These are phyloP conservation scores for Euclidia mi DNA, from an alignment of 2,888 invertebrate species.

Conservation along the genomic window DNA sequence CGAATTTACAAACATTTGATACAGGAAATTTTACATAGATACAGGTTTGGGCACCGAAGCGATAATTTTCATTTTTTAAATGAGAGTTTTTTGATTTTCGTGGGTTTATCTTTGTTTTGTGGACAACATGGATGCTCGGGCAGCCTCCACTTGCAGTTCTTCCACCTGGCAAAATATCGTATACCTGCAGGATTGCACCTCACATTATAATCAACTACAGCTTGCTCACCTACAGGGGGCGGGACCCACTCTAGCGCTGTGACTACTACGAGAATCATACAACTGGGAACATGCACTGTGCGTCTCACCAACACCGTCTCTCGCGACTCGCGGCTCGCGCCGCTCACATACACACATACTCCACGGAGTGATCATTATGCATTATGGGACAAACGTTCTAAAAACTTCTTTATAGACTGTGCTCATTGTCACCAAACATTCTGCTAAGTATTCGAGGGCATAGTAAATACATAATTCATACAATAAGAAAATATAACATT, in stretches of 20 bases:
- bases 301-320: conserved; percentile 27
- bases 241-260: conserved; percentile 55
- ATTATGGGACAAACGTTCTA: conserved; percentile 40
- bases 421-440: conserved; percentile 45
- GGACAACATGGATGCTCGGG: conserved; percentile 92
- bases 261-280: conserved; percentile 57
- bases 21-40: conserved; percentile 85
- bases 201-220: conserved; percentile 89
- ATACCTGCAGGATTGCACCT: conserved; percentile 92
- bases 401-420: conserved; percentile 37
- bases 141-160: conserved; percentile 94
- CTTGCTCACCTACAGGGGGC: conserved; percentile 78
- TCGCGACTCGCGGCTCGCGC: too few species aligned
- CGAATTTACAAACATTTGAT: conserved; percentile 84
- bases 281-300: conserved; percentile 72
- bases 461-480: conserved; percentile 39
- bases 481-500: conserved; percentile 64
- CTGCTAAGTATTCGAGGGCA: conserved; percentile 33
- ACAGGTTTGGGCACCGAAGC: conserved; percentile 83
- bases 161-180: conserved; percentile 96
- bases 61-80: conserved; percentile 85
- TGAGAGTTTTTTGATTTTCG: conserved; percentile 86
- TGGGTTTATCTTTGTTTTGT: conserved; percentile 90
- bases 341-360: conserved; percentile 41
- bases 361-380: conserved; percentile 30